Evolutionary conservation across 2,888 invertebrate genomes (phyloP).

Genomic region (Netelia fuscicornis): DNA sequence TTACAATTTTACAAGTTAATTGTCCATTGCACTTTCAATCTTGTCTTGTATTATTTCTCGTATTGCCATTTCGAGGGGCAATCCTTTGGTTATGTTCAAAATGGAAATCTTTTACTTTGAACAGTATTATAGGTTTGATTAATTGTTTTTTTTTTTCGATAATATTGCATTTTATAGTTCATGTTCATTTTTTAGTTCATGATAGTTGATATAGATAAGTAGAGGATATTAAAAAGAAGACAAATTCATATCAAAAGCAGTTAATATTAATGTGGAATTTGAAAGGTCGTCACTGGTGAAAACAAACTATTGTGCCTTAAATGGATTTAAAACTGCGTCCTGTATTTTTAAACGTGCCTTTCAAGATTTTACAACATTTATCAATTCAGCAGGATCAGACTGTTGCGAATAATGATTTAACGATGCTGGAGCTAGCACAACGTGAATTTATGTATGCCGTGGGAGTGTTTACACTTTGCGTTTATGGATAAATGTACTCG

Average conservation of each 20-base stretch:
- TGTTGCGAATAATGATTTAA: neutral
- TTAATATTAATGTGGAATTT: neutral
- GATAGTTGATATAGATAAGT: neutral
- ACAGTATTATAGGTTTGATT: constrained; percentile 57
- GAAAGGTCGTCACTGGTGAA: neutral
- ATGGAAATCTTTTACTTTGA: constrained; percentile 27
- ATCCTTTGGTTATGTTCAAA: neutral
- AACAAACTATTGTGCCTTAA: constrained; percentile 40
- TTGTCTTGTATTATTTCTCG: neutral
- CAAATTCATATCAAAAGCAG: neutral
- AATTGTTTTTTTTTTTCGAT: constrained; percentile 23
- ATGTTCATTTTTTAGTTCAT: neutral
- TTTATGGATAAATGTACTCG: constrained; percentile 25
- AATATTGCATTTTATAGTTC: neutral
- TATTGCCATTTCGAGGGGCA: neutral
- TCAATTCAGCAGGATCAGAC: neutral
- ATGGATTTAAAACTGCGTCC: constrained; percentile 11
- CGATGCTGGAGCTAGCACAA: constrained; percentile 22
- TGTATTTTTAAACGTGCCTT: constrained; percentile 32
- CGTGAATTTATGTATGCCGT: constrained; percentile 26
- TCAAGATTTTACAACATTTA: neutral
- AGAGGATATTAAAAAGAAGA: neutral
- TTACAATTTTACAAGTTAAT: constrained; percentile 25
- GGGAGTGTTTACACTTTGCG: neutral
- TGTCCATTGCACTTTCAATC: constrained; percentile 24